These are phyloP conservation scores for Gallinago undulata DNA, from an alignment of 2,113 vertebrate genomes.

Conservation along the genomic window DNA sequence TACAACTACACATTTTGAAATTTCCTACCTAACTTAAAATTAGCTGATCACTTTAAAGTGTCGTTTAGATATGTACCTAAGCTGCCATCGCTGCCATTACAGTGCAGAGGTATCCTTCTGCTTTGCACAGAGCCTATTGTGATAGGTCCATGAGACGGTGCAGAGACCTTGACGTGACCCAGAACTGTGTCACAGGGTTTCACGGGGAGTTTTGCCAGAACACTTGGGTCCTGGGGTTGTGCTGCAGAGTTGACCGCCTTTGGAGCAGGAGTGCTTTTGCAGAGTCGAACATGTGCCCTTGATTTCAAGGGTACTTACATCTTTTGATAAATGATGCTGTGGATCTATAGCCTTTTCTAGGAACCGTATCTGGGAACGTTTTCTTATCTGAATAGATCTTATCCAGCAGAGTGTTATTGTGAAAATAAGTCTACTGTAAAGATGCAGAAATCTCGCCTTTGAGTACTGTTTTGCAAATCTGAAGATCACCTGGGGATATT, in stretches of 20 bases:
- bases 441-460: not conserved
- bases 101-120: not conserved
- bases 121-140: not conserved
- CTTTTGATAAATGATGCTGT: not conserved
- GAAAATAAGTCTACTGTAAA: not conserved
- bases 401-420: not conserved
- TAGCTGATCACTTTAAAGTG: not conserved
- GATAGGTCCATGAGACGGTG: not conserved
- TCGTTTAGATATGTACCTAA: not conserved
- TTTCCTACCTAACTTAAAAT: not conserved
- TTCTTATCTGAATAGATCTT: constrained; percentile 1
- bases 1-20: not conserved
- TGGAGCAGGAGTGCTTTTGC: not conserved
- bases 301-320: not conserved
- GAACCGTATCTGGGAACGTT: fast-evolving
- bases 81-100: not conserved
- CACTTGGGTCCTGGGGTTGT: fast-evolving
- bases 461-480: not conserved
- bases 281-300: not conserved
- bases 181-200: not conserved
- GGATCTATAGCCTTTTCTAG: not conserved
- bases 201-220: not conserved
- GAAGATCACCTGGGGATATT: not conserved
- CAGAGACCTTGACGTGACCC: not conserved
- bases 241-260: not conserved